Evolutionary conservation across 2,888 invertebrate genomes (phyloP).

Genomic region (Coleophora deauratella): DNA sequence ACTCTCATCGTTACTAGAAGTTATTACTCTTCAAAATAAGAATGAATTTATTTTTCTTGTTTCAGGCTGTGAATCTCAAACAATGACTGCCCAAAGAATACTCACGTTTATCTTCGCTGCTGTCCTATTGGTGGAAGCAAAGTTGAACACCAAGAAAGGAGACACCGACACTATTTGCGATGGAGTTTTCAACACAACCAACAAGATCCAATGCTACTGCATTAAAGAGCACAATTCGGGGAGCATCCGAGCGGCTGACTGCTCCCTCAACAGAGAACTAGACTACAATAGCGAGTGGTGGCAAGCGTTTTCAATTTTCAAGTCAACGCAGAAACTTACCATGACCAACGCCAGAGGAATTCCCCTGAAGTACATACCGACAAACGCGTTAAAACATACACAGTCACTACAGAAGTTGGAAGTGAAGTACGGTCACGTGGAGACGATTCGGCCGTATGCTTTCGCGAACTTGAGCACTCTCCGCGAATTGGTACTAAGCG

Average conservation of each 20-base stretch:
- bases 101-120: constrained; percentile 32
- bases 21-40: too few species aligned
- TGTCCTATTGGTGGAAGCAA: constrained; percentile 39
- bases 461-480: constrained; percentile 81
- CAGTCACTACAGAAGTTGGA: constrained; percentile 71
- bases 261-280: constrained; percentile 76
- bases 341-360: constrained; percentile 79
- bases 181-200: constrained; percentile 37
- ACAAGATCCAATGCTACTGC: constrained; percentile 54
- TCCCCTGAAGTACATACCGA: constrained; percentile 79
- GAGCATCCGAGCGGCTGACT: constrained; percentile 77
- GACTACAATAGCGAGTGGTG: constrained; percentile 76
- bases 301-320: constrained; percentile 78
- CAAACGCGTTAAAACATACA: constrained; percentile 75
- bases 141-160: constrained; percentile 36
- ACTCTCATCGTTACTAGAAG: too few species aligned
- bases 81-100: constrained; percentile 44
- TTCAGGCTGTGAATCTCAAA: constrained; percentile 28
- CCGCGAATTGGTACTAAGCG: constrained; percentile 77
- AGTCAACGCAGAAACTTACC: constrained; percentile 75
- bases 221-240: constrained; percentile 24
- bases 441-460: constrained; percentile 77
- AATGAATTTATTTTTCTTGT: constrained; percentile 20
- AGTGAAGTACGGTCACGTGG: constrained; percentile 80
- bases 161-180: constrained; percentile 42